Evolutionary conservation across 2,113 vertebrate species (phyloP), one percentile per base, ranked within the genome.

Genomic region (Etia nguti): DNA sequence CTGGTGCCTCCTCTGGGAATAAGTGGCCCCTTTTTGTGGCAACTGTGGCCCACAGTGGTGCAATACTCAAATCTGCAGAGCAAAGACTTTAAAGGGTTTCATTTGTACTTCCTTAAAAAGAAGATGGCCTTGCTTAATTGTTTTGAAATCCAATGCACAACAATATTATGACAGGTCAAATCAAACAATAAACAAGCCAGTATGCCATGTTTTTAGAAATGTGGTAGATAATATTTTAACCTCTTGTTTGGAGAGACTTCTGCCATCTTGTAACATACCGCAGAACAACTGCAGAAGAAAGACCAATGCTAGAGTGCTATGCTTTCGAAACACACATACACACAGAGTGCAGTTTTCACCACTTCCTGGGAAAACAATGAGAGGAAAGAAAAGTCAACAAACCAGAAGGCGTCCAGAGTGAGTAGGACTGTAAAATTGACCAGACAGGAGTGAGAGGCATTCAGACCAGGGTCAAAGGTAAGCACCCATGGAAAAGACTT

Each of bases 341-440:
- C 75, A 92, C 48, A 82, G 52, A 93, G 79, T 89, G 59, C 90
- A 94, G 93, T 92, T 96, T 95, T 96, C 92, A 94, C 93, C 90
- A 75, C 94, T 96, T 96, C 94, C 94, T 94, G 93, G 87, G 87
- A 96, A 96, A 95, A 97, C 95, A 96, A 96, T 95, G 92, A 95
- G 91, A 92, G 93, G 92, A 93, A 95, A 94, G 89, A 92, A 95
- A 95, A 96, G 94, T 93, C 91, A 95, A 96, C 93, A 96, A 95
- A 94, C 93, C 84, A 90, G 94, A 91, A 93, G 92, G 84, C 91
- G 92, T 93, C 91, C 87, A 92, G 91, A 91, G 92, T 82, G 90
- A 92, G 84, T 57, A 50, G 88, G 88, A 95, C 92, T 91, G 93
- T 94, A 94, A 95, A 94, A 89, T 89, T 89, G 92, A 94, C 93